These are phyloP conservation scores for Cheilosia vulpina DNA, from an alignment of 2,888 invertebrate genomes.

Conservation along the genomic window DNA sequence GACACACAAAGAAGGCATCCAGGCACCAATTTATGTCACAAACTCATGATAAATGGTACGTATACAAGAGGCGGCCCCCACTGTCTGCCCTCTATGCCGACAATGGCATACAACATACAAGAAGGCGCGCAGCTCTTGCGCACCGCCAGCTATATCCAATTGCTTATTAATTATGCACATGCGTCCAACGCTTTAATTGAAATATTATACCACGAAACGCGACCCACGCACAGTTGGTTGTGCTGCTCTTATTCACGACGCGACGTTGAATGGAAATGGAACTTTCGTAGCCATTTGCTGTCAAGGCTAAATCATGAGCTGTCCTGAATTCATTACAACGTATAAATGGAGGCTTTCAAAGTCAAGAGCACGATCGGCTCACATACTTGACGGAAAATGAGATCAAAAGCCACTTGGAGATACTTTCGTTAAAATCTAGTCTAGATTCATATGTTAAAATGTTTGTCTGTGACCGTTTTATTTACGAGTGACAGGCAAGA, in stretches of 20 bases:
- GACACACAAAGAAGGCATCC: constrained; percentile 46
- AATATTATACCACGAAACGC: constrained; percentile 65
- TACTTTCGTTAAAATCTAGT: background rate
- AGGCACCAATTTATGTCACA: constrained; percentile 68
- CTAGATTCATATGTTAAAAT: background rate
- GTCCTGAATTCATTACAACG: constrained; percentile 60
- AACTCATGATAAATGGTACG: constrained; percentile 59
- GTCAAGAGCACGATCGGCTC: constrained; percentile 67
- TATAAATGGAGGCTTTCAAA: constrained; percentile 52
- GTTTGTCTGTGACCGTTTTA: background rate
- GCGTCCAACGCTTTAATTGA: constrained; percentile 73
- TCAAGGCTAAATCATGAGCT: constrained; percentile 58
- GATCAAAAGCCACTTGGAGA: constrained; percentile 38
- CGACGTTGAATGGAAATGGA: constrained; percentile 34
- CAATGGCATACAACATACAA: constrained; percentile 18
- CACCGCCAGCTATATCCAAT: constrained; percentile 38
- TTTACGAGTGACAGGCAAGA: background rate
- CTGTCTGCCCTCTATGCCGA: constrained; percentile 29
- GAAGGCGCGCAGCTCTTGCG: constrained; percentile 14
- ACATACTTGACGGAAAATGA: constrained; percentile 15
- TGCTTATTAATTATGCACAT: constrained; percentile 74
- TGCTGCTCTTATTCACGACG: constrained; percentile 32
- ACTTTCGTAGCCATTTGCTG: constrained; percentile 55
- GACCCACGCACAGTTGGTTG: constrained; percentile 47
- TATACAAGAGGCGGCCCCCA: constrained; percentile 47